A percentile compares a stretch with the other conserved stretches of the same genome.
Evolutionary conservation across 2,888 invertebrate genomes (phyloP).

Genomic region (Cosmorhoe ocellata): DNA sequence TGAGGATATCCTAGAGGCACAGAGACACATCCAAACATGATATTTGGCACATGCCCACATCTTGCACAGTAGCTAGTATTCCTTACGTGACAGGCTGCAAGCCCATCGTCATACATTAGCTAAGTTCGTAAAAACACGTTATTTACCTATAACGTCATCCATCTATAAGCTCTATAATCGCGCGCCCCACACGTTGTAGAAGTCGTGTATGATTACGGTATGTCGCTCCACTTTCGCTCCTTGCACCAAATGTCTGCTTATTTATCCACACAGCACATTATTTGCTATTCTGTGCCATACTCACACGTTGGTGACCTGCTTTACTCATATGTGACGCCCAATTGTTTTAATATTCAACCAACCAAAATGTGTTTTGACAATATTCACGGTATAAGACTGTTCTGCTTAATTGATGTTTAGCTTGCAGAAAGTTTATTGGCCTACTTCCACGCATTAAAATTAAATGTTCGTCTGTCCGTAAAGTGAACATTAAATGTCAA

Average conservation of each 20-base stretch:
- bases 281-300: conserved; percentile 22
- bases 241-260: conserved; percentile 40
- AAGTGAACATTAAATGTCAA: conserved; percentile 14
- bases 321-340: conserved; percentile 37
- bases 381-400: conserved; percentile 41
- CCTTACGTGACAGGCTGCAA: too few relatives aligned
- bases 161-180: not conserved
- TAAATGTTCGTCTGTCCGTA: conserved; percentile 7
- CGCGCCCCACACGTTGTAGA: not conserved
- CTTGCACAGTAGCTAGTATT: too few relatives aligned
- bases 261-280: conserved; percentile 29
- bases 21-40: too few relatives aligned
- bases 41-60: too few relatives aligned
- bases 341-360: conserved; percentile 54
- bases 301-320: conserved; percentile 34
- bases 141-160: too few relatives aligned
- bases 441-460: conserved; percentile 17
- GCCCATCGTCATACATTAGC: too few relatives aligned
- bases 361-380: conserved; percentile 59
- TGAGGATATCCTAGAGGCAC: too few relatives aligned
- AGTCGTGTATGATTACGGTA: conserved; percentile 33
- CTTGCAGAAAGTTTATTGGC: conserved; percentile 23
- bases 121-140: too few relatives aligned
- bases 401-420: conserved; percentile 13
- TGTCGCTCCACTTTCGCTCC: conserved; percentile 46